A percentile compares a stretch with the other conserved stretches of the same genome.
These are phyloP conservation scores for Brenthis daphne DNA, from an alignment of 2,888 invertebrate species.

Conservation along the genomic window DNA sequence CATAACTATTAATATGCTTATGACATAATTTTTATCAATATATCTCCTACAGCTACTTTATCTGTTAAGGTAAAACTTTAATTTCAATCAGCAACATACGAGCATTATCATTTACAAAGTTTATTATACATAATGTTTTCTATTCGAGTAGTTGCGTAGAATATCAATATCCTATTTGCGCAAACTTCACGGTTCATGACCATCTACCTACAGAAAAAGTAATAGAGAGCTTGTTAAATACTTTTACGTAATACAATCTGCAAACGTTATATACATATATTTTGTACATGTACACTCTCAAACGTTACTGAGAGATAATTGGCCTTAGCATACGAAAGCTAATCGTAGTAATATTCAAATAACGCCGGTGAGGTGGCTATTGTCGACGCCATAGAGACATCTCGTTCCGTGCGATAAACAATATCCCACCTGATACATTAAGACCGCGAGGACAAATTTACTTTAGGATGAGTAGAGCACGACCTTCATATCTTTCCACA, in stretches of 20 bases:
- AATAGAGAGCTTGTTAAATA: conserved; percentile 13
- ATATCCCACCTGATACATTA: conserved; percentile 64
- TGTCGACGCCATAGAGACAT: conserved; percentile 24
- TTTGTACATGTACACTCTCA: conserved; percentile 10
- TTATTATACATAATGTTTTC: conserved; percentile 13
- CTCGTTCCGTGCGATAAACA: conserved; percentile 51
- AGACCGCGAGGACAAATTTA: conserved; percentile 66
- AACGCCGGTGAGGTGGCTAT: conserved; percentile 19
- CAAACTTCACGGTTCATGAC: conserved; percentile 16
- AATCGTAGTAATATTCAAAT: conserved; percentile 28
- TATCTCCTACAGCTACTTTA: conserved; percentile 11
- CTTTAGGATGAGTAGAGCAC: conserved; percentile 46
- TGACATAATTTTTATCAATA: conserved; percentile 16
- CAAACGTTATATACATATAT: conserved; percentile 10
- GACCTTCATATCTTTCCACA: conserved; percentile 48
- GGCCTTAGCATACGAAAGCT: conserved; percentile 28
- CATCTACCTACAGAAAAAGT: conserved; percentile 15
- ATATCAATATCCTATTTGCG: conserved; percentile 19
- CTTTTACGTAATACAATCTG: conserved; percentile 29
- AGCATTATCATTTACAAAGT: conserved; percentile 20
- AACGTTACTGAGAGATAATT: conserved; percentile 30
- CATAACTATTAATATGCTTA: conserved; percentile 9
- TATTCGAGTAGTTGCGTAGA: conserved; percentile 1
- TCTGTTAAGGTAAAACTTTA: conserved; percentile 14
- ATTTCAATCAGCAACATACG: conserved; percentile 6